Evolutionary conservation across 1,140 invertebrate species (phyloP).

Genomic region (Pseudomyrmex concolor): DNA sequence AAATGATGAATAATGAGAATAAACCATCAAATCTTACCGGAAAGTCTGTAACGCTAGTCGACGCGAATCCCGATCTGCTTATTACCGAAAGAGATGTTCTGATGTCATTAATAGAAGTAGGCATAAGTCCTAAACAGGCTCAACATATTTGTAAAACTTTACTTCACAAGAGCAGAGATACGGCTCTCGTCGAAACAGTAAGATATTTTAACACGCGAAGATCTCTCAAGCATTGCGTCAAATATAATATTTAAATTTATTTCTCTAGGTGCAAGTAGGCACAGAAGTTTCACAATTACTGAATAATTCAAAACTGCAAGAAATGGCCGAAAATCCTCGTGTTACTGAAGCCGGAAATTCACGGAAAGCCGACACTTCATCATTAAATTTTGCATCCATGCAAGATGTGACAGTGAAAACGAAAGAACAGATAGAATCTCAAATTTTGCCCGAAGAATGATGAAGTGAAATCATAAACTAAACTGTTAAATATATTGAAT

Average conservation of each 20-base stretch:
- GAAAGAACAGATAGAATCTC: not conserved
- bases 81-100: constrained; percentile 79
- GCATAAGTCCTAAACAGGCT: constrained; percentile 77
- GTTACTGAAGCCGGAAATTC: not conserved
- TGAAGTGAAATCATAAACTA: not conserved
- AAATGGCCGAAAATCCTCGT: not conserved
- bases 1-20: constrained; percentile 46
- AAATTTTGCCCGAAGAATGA: not conserved
- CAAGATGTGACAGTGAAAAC: not conserved
- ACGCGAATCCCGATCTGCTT: constrained; percentile 79
- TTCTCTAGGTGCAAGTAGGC: not conserved
- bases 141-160: constrained; percentile 78
- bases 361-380: not conserved
- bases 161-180: constrained; percentile 76
- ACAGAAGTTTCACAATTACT: not conserved
- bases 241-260: not conserved
- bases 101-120: constrained; percentile 78
- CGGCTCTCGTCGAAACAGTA: constrained; percentile 68
- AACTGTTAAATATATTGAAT: not conserved
- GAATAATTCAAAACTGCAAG: too few relatives aligned
- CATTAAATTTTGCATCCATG: not conserved
- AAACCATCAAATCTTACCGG: not conserved
- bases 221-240: not conserved
- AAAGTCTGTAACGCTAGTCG: constrained; percentile 73
- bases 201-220: constrained; percentile 9